These are phyloP conservation scores for Sarcophaga subvicina DNA, from an alignment of 2,888 invertebrate species.

Conservation along the genomic window DNA sequence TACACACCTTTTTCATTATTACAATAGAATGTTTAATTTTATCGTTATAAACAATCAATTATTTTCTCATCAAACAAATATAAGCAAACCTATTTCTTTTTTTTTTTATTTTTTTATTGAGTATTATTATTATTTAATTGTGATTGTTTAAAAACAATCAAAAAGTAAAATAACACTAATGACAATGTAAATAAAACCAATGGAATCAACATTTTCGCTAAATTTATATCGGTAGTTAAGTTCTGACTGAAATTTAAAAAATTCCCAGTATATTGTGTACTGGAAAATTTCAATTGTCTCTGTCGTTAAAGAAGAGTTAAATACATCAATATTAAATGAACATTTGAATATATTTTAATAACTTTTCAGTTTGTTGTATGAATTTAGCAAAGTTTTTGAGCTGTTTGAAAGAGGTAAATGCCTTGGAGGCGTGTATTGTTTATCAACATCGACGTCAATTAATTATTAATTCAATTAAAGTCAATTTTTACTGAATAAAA, in stretches of 20 bases:
- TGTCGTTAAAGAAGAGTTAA: not conserved
- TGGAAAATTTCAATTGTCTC: not conserved
- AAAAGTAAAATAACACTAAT: slow-evolving; percentile 76
- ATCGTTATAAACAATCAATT: not conserved
- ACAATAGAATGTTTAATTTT: too few relatives aligned
- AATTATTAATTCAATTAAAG: slow-evolving; percentile 54
- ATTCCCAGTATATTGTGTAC: not conserved
- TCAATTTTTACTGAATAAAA: slow-evolving; percentile 17
- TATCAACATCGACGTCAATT: slow-evolving; percentile 24
- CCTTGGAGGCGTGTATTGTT: slow-evolving; percentile 23
- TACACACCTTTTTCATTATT: not conserved
- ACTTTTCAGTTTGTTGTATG: not conserved
- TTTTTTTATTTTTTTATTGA: slow-evolving; percentile 55
- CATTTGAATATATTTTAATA: slow-evolving; percentile 10
- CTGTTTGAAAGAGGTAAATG: not conserved
- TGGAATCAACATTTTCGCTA: slow-evolving; percentile 72
- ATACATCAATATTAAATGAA: not conserved
- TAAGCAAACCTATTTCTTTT: slow-evolving; percentile 14
- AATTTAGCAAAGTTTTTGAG: slow-evolving; percentile 11
- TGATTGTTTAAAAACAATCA: slow-evolving; percentile 73
- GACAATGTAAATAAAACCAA: slow-evolving; percentile 74
- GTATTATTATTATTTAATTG: slow-evolving; percentile 63
- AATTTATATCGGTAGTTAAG: not conserved
- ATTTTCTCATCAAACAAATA: slow-evolving; percentile 10
- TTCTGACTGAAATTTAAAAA: slow-evolving; percentile 31